Evolutionary conservation across 37 sponge, comb jelly and placozoan genomes (phyloP).

Genomic region (Diacarnus erythraeanus): DNA sequence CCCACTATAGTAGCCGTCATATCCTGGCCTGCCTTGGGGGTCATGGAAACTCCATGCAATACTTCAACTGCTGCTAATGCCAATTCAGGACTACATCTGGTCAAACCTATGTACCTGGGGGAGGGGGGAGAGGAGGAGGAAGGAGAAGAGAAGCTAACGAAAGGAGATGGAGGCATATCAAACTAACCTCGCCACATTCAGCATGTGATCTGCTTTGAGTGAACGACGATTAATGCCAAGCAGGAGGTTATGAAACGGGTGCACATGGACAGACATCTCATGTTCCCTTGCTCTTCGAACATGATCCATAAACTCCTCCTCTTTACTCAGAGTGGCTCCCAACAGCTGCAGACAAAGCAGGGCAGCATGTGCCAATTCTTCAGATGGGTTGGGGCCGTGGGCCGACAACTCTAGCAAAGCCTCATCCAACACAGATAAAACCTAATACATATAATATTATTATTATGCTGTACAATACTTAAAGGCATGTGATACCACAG

Average conservation of each 20-base stretch:
- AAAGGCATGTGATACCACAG: too few relatives aligned
- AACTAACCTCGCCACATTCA: conserved; percentile 88
- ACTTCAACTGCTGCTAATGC: conserved; percentile 76
- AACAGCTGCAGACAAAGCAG: conserved; percentile 82
- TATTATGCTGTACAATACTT: too few relatives aligned
- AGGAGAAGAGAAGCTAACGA: neutral
- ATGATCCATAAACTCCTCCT: conserved; percentile 51
- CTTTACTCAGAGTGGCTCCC: conserved; percentile 68
- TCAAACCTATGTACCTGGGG: conserved; percentile 75
- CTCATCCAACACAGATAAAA: conserved; percentile 34
- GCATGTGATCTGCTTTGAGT: conserved; percentile 69
- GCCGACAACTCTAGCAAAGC: conserved; percentile 9
- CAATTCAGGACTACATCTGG: conserved; percentile 67
- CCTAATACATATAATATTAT: too few relatives aligned
- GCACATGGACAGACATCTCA: conserved; percentile 32
- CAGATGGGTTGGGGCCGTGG: conserved; percentile 11
- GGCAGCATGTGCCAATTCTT: conserved; percentile 63
- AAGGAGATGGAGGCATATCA: neutral
- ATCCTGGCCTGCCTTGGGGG: conserved; percentile 37
- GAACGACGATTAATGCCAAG: conserved; percentile 81
- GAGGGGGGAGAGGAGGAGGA: neutral
- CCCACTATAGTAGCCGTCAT: conserved; percentile 37
- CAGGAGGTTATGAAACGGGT: conserved; percentile 83
- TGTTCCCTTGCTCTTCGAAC: conserved; percentile 24
- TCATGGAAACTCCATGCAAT: conserved; percentile 49